Conservation (phyloP, 2,113 vertebrate species). For the Pollachius pollachius region DNA sequence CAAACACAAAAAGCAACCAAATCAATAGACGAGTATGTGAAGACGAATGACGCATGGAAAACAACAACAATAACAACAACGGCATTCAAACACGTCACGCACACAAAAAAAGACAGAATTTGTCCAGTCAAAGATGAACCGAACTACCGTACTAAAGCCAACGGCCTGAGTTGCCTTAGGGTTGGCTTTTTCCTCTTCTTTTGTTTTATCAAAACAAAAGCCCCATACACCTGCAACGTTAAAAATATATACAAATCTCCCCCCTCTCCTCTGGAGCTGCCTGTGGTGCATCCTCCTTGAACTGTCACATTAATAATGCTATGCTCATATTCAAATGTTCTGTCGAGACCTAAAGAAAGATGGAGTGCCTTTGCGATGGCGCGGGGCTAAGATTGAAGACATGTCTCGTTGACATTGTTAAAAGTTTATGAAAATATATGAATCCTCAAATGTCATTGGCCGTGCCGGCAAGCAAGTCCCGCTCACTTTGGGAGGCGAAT, state of each 20-base stretch:
- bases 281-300: slow-evolving; percentile 71
- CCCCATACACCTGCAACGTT: background rate
- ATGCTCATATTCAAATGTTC: slow-evolving; percentile 95
- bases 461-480: slow-evolving; percentile 83
- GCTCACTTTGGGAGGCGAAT: slow-evolving; percentile 91
- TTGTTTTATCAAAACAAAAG: background rate
- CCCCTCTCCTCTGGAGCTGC: slow-evolving; percentile 67
- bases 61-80: no score
- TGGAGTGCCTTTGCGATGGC: slow-evolving; percentile 84
- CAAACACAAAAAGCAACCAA: no score
- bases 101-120: no score
- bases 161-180: no score
- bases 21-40: no score
- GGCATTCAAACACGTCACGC: no score
- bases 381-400: slow-evolving; percentile 94
- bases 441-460: slow-evolving; percentile 91
- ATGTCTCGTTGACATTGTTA: slow-evolving; percentile 95
- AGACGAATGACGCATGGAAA: no score
- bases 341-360: slow-evolving; percentile 93
- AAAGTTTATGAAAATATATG: slow-evolving; percentile 98
- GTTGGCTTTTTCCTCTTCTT: no score
- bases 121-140: no score
- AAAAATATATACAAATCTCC: slow-evolving; percentile 14
- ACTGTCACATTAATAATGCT: slow-evolving; percentile 92
- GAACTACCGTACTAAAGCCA: no score